Conservation (phyloP, 2,113 vertebrate genomes). For the Azemiops feae region DNA sequence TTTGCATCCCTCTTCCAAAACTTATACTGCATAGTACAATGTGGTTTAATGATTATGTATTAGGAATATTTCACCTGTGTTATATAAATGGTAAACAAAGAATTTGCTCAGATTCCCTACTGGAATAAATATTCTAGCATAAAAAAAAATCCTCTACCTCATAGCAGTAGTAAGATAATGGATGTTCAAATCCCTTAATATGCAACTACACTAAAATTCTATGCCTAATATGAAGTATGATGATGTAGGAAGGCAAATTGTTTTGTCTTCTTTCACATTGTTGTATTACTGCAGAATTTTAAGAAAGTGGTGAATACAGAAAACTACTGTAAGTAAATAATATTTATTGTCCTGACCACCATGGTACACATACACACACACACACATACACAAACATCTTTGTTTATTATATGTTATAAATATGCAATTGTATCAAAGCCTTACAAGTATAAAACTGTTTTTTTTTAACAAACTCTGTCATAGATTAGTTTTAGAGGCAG, state of each 20-base stretch:
- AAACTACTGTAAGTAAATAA: slow-evolving; percentile 24
- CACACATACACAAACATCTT: slow-evolving; percentile 16
- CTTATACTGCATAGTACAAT: background rate
- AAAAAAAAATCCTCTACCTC: background rate
- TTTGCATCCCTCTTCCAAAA: background rate
- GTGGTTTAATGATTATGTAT: background rate
- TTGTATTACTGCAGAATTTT: background rate
- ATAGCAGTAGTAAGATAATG: background rate
- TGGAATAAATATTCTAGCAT: background rate
- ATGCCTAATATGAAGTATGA: slow-evolving; percentile 31
- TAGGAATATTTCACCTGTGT: background rate
- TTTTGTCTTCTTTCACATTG: background rate
- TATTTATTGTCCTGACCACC: slow-evolving; percentile 10
- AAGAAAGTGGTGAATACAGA: slow-evolving; percentile 7
- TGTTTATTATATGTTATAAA: background rate
- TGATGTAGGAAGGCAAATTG: slow-evolving; percentile 10
- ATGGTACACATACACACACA: background rate
- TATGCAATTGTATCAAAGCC: background rate
- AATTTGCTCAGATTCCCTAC: background rate
- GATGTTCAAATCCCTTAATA: background rate
- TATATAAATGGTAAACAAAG: background rate
- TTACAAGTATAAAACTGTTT: slow-evolving; percentile 12
- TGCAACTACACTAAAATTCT: slow-evolving; percentile 46
- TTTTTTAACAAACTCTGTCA: slow-evolving; percentile 5
- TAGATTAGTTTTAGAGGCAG: slow-evolving; percentile 17